These are phyloP conservation scores for Procavia capensis DNA, from an alignment of 2,113 vertebrate species.

Conservation along the genomic window DNA sequence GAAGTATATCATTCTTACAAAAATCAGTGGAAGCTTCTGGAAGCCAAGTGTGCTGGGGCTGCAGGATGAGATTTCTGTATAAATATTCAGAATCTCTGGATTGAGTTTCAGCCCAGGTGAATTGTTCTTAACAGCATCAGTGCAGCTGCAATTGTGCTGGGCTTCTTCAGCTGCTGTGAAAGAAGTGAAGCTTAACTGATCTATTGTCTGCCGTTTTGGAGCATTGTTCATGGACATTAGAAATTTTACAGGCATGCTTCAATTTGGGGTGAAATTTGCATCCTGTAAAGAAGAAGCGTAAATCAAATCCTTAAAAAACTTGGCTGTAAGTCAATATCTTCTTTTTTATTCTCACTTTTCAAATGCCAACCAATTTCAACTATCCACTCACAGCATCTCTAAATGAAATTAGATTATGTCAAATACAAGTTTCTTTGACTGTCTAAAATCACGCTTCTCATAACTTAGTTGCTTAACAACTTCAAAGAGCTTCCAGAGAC, in stretches of 20 bases:
- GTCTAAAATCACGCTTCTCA: slow-evolving; percentile 56
- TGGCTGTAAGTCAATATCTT: slow-evolving; percentile 16
- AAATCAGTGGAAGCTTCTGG: not conserved
- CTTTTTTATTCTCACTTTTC: not conserved
- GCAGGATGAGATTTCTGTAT: not conserved
- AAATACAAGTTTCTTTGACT: slow-evolving; percentile 50
- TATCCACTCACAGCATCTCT: slow-evolving; percentile 17
- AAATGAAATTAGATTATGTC: slow-evolving; percentile 62
- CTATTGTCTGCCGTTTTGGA: not conserved
- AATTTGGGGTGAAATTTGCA: not conserved
- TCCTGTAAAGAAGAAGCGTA: not conserved
- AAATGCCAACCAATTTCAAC: not conserved
- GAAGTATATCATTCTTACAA: slow-evolving; percentile 1
- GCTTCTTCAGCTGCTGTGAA: not conserved
- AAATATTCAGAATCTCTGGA: slow-evolving; percentile 55
- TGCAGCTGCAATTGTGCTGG: not conserved
- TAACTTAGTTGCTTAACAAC: slow-evolving; percentile 59
- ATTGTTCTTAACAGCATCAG: not conserved
- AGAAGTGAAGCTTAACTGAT: not conserved
- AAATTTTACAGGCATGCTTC: not conserved
- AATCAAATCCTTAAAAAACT: slow-evolving; percentile 51
- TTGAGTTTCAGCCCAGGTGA: not conserved
- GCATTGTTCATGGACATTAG: not conserved
- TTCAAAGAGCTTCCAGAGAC: slow-evolving; percentile 55
- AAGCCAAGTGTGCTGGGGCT: slow-evolving; percentile 10